Conservation (phyloP, 35 echinoderm and acorn worm species). For the Heliocidaris erythrogramma region DNA sequence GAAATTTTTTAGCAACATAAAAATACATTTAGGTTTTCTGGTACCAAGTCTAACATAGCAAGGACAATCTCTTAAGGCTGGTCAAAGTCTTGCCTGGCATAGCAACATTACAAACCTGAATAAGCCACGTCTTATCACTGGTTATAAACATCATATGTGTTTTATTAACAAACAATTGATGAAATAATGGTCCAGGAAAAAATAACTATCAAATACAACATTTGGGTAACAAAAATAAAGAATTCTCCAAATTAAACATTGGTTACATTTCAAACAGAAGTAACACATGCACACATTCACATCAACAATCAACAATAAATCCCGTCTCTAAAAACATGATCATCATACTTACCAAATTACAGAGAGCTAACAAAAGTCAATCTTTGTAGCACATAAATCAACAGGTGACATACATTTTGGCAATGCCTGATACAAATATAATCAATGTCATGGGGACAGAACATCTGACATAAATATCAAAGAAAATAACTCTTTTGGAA, state of each 20-base stretch:
- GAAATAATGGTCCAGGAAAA: not conserved
- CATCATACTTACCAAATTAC: not conserved
- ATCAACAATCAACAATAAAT: not conserved
- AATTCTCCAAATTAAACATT: not conserved
- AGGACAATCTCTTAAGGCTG: no score
- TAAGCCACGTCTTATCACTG: no score
- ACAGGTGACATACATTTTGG: no score
- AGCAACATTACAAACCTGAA: no score
- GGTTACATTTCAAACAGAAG: no score
- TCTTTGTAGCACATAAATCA: no score
- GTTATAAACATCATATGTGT: no score
- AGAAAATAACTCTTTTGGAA: not conserved
- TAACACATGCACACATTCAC: no score
- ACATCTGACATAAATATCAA: not conserved
- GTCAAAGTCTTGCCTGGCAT: no score
- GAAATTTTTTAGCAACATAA: no score
- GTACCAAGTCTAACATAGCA: no score
- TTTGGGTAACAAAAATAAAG: not conserved
- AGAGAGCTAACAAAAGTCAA: not conserved
- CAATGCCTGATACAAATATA: not conserved
- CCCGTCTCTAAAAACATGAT: not conserved
- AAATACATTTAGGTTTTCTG: no score
- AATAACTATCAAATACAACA: not conserved
- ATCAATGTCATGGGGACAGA: not conserved
- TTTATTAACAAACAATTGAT: not conserved